Evolutionary conservation across 2,113 vertebrate genomes (phyloP).

Genomic region (Gymnarchus niloticus): DNA sequence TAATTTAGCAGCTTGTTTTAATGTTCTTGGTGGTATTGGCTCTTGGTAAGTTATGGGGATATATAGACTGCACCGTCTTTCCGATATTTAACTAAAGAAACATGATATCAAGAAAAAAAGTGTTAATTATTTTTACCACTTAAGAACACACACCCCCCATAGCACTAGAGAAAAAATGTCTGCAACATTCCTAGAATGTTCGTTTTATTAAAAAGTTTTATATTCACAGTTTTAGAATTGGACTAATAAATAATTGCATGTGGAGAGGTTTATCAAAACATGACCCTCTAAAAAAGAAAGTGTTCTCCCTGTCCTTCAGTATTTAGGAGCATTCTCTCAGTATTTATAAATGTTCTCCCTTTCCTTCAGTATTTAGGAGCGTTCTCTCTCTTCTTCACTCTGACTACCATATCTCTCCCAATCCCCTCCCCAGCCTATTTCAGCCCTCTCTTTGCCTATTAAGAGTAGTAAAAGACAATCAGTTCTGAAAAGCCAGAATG

Average conservation of each 20-base stretch:
- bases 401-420: not conserved
- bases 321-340: slow-evolving; percentile 27
- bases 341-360: too few relatives aligned
- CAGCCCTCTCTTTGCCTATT: slow-evolving; percentile 39
- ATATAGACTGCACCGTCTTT: not conserved
- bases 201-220: slow-evolving; percentile 40
- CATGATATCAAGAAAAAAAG: not conserved
- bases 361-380: not conserved
- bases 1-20: not conserved
- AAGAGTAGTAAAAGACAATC: slow-evolving; percentile 47
- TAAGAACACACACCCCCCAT: not conserved
- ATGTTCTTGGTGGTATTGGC: not conserved
- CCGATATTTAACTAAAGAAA: not conserved
- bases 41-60: not conserved
- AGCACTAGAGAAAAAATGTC: not conserved
- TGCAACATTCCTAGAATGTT: slow-evolving; percentile 31
- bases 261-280: slow-evolving; percentile 54
- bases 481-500: slow-evolving; percentile 32
- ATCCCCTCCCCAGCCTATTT: not conserved
- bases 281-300: slow-evolving; percentile 49
- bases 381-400: not conserved
- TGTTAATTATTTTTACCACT: not conserved
- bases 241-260: slow-evolving; percentile 58
- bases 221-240: slow-evolving; percentile 37
- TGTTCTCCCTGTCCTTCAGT: slow-evolving; percentile 48